Evolutionary conservation across 1,140 invertebrate genomes (phyloP), one percentile per base, ranked within the genome.

Genomic region (Cotesia chilonis): DNA sequence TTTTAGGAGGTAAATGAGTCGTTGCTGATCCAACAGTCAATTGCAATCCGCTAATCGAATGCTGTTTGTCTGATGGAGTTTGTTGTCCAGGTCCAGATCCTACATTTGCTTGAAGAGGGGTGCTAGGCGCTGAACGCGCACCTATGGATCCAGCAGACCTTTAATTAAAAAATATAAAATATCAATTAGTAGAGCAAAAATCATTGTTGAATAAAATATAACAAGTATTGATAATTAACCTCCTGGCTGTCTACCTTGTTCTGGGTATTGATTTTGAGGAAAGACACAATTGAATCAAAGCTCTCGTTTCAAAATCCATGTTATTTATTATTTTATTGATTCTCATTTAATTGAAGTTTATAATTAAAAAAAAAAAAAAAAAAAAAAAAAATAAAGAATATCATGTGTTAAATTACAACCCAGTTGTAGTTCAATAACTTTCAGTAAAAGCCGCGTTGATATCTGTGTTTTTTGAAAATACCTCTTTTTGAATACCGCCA

Each of bases 111-210:
- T 85, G 84, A 70, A 83, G 71, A 70, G 84, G 83, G 65, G 84
- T 85, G 75, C 80, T 85, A 41, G 84, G 83, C 67, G 84, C 84
- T 17, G 84, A 85, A 55, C 83, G 82, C 54, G 83, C 83, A 78
- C 83, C 82, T 83, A 85, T 82, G 76, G 84, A 85, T 76, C 84
- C 84, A 77, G 84, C 82, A 79, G 84, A 86, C 78, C 84, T 86
- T 70, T 65, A 78, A 78, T 51, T n/a, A 63, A 4, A 65, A 9
- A 61, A 38, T 17, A 59, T 59, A 68, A 10, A 55, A 28, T 68
- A 36, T 20, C 20, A n/a, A 2, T 38, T 38, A 14, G 12, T n/a
- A 61, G 4, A 65, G 41, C 10, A 65, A 65, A 65, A 20, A 17
- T 14, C 1, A 57, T 12, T 14, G 4, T 57, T 14, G 4, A 37